Conservation (phyloP, 2,888 invertebrate species). For the Apomyelois bistriatella region DNA sequence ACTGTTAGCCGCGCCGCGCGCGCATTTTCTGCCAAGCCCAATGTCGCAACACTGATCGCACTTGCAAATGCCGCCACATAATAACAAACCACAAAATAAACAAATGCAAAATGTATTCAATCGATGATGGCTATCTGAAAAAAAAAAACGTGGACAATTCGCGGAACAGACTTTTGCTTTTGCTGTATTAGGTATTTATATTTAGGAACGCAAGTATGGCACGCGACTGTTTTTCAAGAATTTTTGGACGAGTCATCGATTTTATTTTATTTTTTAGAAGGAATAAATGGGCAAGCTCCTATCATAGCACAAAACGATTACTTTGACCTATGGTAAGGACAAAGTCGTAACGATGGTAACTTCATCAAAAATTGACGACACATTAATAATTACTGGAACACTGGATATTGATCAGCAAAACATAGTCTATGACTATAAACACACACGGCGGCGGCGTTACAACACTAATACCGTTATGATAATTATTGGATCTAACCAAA, state of each 20-base stretch:
- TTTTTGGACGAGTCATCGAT: no score
- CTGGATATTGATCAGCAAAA: background rate
- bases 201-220: no score
- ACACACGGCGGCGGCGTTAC: no score
- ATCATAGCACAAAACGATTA: background rate
- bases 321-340: background rate
- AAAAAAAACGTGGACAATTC: background rate
- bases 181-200: background rate
- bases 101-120: background rate
- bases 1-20: background rate
- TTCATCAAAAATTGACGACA: background rate
- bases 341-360: background rate
- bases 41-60: conserved; percentile 8
- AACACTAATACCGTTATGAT: no score
- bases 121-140: background rate
- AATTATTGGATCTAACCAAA: no score
- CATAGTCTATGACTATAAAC: background rate
- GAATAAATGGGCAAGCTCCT: background rate
- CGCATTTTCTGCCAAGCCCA: conserved; percentile 3
- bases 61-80: background rate
- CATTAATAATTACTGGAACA: background rate
- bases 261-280: background rate
- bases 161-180: background rate
- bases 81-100: background rate
- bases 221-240: no score